Evolutionary conservation across 2,797 vertebrate genomes (phyloP).

Genomic region (Pelobates cultripes): DNA sequence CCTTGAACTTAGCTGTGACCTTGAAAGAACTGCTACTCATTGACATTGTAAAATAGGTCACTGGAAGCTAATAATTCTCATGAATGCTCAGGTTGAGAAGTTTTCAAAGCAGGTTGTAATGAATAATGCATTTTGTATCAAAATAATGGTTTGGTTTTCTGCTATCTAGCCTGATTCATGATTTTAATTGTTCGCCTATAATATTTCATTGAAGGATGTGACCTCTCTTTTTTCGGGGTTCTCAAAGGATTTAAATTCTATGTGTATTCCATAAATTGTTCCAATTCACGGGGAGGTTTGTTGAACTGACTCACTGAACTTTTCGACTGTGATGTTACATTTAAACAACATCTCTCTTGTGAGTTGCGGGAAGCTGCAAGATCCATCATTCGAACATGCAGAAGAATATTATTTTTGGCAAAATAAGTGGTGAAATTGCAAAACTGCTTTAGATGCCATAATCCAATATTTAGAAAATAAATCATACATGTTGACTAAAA

Average conservation of each 20-base stretch:
- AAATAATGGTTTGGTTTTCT: conserved; percentile 41
- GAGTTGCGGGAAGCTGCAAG: conserved; percentile 39
- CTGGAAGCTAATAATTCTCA: conserved; percentile 49
- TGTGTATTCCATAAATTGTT: conserved; percentile 52
- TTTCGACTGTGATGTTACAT: conserved; percentile 23
- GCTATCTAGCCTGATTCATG: conserved; percentile 47
- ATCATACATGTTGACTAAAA: background rate
- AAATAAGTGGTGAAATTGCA: conserved; percentile 33
- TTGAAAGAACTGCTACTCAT: conserved; percentile 33
- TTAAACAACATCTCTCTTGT: conserved; percentile 17
- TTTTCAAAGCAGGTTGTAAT: conserved; percentile 52
- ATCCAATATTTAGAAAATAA: conserved; percentile 17
- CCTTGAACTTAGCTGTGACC: conserved; percentile 5
- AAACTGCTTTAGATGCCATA: background rate
- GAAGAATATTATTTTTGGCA: conserved; percentile 28
- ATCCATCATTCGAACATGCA: conserved; percentile 19
- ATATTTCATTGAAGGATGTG: conserved; percentile 53
- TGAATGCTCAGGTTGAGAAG: conserved; percentile 51
- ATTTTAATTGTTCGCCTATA: conserved; percentile 39
- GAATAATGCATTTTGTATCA: conserved; percentile 59
- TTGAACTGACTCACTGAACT: conserved; percentile 14
- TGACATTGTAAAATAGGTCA: conserved; percentile 41
- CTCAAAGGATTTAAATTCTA: conserved; percentile 35
- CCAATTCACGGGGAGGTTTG: conserved; percentile 33
- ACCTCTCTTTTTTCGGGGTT: conserved; percentile 43